A percentile compares a stretch with the other conserved stretches of the same genome.
phyloP scores from a whole-genome alignment of 2,797 vertebrate species.

The Danio albolineatus region DNA sequence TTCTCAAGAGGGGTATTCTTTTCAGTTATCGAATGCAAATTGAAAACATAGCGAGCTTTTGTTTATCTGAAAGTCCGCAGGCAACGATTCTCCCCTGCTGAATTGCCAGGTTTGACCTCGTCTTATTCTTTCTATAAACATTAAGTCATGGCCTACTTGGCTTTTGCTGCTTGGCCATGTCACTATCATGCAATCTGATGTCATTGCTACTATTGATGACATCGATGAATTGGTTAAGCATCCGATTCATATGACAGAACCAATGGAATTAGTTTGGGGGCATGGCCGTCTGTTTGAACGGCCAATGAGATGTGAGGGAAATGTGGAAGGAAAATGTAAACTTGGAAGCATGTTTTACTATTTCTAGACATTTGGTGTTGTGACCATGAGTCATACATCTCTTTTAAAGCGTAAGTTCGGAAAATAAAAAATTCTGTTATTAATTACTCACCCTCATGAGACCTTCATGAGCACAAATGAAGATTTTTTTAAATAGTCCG shows the following conservation, averaged over 20 bases:
- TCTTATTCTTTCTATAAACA: conserved; percentile 60
- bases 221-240: conserved; percentile 21
- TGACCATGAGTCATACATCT: too few species aligned
- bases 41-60: conserved; percentile 68
- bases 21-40: conserved; percentile 69
- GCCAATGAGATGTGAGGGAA: not conserved
- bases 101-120: conserved; percentile 68
- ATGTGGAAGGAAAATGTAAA: not conserved
- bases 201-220: conserved; percentile 60
- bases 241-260: not conserved
- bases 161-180: conserved; percentile 54
- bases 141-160: conserved; percentile 53
- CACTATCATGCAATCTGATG: conserved; percentile 57
- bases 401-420: too few species aligned
- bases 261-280: not conserved
- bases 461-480: too few species aligned
- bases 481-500: too few species aligned
- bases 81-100: conserved; percentile 69
- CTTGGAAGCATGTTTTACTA: not conserved
- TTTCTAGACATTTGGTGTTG: too few species aligned
- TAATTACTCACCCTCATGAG: too few species aligned
- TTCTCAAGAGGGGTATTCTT: conserved; percentile 63
- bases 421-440: too few species aligned
- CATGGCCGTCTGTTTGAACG: not conserved
- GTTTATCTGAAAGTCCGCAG: conserved; percentile 65